Evolutionary conservation across 1,140 invertebrate genomes (phyloP), one percentile per base, ranked within the genome.

Genomic region (Drosophila paulistorum): DNA sequence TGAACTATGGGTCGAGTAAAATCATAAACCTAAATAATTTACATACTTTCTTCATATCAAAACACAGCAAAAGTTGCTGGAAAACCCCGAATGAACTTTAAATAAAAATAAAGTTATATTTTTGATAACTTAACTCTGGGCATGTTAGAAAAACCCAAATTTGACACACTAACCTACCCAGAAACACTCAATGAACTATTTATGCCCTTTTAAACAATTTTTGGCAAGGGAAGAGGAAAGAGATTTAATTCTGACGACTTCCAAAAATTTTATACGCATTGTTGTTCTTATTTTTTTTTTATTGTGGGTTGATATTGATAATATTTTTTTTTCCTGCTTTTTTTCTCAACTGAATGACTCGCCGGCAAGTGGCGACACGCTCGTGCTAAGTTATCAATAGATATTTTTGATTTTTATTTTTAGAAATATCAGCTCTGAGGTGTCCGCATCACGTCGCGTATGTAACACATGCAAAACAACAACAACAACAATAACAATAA

Each of bases 361-460:
- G 59, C 54, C 68, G 30, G 30, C 6, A 59, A 68, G 58, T 45
- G 63, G 55, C 62, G 65, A 68, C 62, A 17, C 7, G 60, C 60
- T 45, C 20, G 60, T 62, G 58, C 66, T 45, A 57, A 66, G 82
- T 76, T 85, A 85, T 85, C 82, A 85, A 75, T 85, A 81, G 82
- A 81, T 63, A 64, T 65, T 42, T 51, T 63, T 78, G 76, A 63
- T 60, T 75, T 30, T 67, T 84, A 81, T 84, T 81, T 81, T 84
- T 84, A 85, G 78, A 45, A 65, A 57, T 71, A 73, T 85, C 77
- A 78, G 68, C 64, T 60, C 42, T 58, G 10, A 58, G 30, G 54
- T 10, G 55, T 57, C 13, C 30, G 55, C 26, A 17, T 35, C 33
- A 17, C 33, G 55, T 70, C 60, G 71, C 65, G 74, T 58, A 66